Evolutionary conservation across 30 jellyfish, hydroid and myxozoan genomes (phyloP).

Genomic region (Sanderia malayensis): DNA sequence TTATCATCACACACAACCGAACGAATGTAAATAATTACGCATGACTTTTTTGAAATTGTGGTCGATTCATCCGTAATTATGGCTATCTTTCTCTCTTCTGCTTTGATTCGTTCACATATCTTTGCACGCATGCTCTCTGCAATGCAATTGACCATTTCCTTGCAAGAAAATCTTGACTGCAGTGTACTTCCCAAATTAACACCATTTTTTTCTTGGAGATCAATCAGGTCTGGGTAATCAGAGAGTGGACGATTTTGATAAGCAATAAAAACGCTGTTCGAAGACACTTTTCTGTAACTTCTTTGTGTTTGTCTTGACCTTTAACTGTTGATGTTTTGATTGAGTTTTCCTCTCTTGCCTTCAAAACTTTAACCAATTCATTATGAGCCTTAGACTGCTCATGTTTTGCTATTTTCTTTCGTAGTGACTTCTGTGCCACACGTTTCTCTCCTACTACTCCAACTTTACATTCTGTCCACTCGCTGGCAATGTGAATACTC

Average conservation of each 20-base stretch:
- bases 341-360: slow-evolving; percentile 18
- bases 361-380: not conserved
- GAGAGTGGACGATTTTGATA: slow-evolving; percentile 6
- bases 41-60: slow-evolving; percentile 6
- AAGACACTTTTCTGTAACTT: slow-evolving; percentile 20
- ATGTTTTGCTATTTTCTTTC: slow-evolving; percentile 38
- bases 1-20: slow-evolving; percentile 35
- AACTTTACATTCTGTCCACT: slow-evolving; percentile 23
- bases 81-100: slow-evolving; percentile 19
- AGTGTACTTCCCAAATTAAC: too few relatives aligned
- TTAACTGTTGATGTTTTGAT: slow-evolving; percentile 23
- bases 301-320: not conserved
- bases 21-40: slow-evolving; percentile 37
- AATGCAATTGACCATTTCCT: slow-evolving; percentile 31
- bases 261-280: slow-evolving; percentile 35
- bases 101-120: not conserved
- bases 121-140: slow-evolving; percentile 21
- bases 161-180: too few relatives aligned
- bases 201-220: slow-evolving; percentile 19
- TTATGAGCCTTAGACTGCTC: slow-evolving; percentile 17
- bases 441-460: slow-evolving; percentile 9
- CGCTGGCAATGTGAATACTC: slow-evolving; percentile 30
- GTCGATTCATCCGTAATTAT: slow-evolving; percentile 7
- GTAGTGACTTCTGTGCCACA: slow-evolving; percentile 25
- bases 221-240: too few relatives aligned